These are phyloP conservation scores for Mesocentrotus franciscanus DNA, from an alignment of 53 echinoderm and acorn worm genomes.

Conservation along the genomic window DNA sequence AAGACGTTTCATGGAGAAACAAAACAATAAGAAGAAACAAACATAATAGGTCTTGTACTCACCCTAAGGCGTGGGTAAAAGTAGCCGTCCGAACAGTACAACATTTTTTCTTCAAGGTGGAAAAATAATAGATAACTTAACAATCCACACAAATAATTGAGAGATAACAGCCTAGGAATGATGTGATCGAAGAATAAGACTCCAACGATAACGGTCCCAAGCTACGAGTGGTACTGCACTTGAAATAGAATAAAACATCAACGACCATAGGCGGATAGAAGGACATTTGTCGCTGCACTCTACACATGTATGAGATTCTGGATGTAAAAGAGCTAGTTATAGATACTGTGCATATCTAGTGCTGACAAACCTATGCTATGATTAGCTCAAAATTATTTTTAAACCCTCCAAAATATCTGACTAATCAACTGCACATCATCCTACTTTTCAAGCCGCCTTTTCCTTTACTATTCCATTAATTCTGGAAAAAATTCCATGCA, in stretches of 20 bases:
- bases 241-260: background rate
- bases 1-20: background rate
- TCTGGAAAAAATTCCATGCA: background rate
- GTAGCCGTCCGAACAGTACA: slow-evolving; percentile 47
- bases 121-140: background rate
- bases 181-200: background rate
- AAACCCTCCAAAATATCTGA: slow-evolving; percentile 29
- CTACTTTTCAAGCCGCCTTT: slow-evolving; percentile 1
- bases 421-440: slow-evolving; percentile 43
- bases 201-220: background rate
- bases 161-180: background rate
- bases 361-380: slow-evolving; percentile 44
- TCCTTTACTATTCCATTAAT: slow-evolving; percentile 7
- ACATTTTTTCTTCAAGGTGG: slow-evolving; percentile 11
- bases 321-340: background rate
- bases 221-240: too few relatives aligned
- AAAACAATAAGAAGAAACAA: background rate
- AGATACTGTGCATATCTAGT: background rate
- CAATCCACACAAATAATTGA: background rate
- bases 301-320: background rate
- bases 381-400: slow-evolving; percentile 37
- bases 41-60: background rate
- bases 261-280: background rate
- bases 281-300: background rate
- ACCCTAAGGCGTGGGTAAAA: slow-evolving; percentile 51